Evolutionary conservation across 2,113 vertebrate species (phyloP), one percentile per base, ranked within the genome.

Genomic region (Urocolius indicus): DNA sequence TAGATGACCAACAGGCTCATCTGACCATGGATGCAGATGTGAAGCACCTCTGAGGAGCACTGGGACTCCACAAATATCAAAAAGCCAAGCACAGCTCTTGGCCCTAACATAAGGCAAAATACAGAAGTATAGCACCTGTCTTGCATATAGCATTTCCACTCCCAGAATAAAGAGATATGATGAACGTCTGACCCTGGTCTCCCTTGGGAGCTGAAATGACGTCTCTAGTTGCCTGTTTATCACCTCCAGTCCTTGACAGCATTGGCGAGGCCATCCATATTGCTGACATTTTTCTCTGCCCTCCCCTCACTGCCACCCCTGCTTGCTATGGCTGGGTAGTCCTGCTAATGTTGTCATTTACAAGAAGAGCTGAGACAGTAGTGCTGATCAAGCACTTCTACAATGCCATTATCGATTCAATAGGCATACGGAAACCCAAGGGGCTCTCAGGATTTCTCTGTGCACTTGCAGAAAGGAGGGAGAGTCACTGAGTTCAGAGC

Each of bases 201-300:
- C 94, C 80, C 92, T 26, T 43, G 68, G 81, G 73, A 94, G 61
- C 68, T 58, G 45, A 74, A 96, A 86, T 68, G 76, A 95, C 43
- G 11, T 82, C 87, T 96, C 69, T 27, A 76, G 82, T 52, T 89
- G 87, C 89, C 90, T 10, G 20, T 88, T 96, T 92, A 95, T 83
- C 26, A 45, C 87, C 90, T 95, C 58, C 87, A 91, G 87, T 29
- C 95, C 95, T 91, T 94, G 93, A 86, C 91, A 94, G 86, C n/a
- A 36, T 30, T 83, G 90, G 67, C 92, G 92, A 88, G 55, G 82
- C 95, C 87, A 95, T 94, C 91, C 79, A 84, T 96, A 94, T 55
- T 75, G 65, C 58, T 84, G 87, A 90, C 75, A 90, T 41, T 20
- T 29, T 59, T 75, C 65, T 72, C 88, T 38, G 1, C 84, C 94